Percentiles rank a stretch among this genome's conserved stretches.
Evolutionary conservation across 30 jellyfish, hydroid and myxozoan genomes (phyloP).

Genomic region (Hydractinia symbiolongicarpus): DNA sequence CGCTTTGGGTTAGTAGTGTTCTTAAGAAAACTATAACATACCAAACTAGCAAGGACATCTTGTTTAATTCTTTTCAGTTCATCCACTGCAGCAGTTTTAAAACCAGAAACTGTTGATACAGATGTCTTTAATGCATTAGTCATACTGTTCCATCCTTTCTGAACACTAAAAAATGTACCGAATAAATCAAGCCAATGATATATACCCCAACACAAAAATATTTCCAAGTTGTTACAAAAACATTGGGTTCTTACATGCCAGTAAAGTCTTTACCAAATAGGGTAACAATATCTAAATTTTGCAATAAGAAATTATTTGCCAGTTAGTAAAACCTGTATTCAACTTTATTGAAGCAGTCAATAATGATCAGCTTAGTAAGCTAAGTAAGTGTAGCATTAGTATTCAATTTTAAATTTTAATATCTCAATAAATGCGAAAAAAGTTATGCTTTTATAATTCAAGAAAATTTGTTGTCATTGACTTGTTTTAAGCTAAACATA

Average conservation of each 20-base stretch:
- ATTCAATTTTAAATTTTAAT: too few species aligned
- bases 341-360: background rate
- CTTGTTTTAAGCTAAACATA: too few species aligned
- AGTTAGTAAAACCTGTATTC: background rate
- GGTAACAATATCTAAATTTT: constrained; percentile 37
- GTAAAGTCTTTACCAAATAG: constrained; percentile 58
- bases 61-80: constrained; percentile 50
- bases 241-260: constrained; percentile 39
- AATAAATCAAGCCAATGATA: background rate
- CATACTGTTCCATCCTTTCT: constrained; percentile 35
- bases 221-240: background rate
- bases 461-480: too few species aligned
- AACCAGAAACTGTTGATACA: constrained; percentile 48
- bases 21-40: constrained; percentile 5
- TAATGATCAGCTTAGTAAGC: too few species aligned
- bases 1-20: too few species aligned
- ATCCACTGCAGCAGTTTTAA: constrained; percentile 47
- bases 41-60: constrained; percentile 55
- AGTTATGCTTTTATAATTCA: too few species aligned
- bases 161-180: constrained; percentile 22
- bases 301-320: background rate
- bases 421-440: too few species aligned
- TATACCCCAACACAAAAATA: background rate
- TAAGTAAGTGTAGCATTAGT: too few species aligned
- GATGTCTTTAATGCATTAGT: constrained; percentile 46